Conservation (phyloP, 2,113 vertebrate genomes). For the Prunella himalayana region DNA sequence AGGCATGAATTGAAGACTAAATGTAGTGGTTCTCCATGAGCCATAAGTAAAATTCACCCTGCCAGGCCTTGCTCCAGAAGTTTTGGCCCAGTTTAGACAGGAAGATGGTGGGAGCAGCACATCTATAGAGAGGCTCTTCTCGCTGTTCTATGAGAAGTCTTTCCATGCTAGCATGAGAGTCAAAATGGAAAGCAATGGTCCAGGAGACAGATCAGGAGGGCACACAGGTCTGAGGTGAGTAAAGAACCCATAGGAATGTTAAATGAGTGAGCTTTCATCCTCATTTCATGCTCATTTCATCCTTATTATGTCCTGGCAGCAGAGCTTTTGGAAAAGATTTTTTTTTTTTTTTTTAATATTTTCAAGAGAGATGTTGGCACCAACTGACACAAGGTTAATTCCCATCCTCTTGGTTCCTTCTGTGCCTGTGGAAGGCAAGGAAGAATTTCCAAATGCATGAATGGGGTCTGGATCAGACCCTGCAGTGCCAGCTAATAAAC, state of each 20-base stretch:
- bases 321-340: not conserved
- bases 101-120: not conserved
- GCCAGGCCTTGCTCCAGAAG: not conserved
- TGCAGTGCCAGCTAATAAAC: not conserved
- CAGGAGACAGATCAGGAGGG: not conserved
- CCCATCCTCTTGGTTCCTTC: not conserved
- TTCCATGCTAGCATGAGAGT: not conserved
- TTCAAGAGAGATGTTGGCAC: not conserved
- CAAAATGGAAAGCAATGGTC: not conserved
- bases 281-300: no score
- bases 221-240: not conserved
- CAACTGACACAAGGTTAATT: rapidly evolving
- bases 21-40: not conserved
- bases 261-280: not conserved
- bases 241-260: not conserved
- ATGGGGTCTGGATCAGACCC: not conserved
- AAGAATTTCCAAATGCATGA: not conserved
- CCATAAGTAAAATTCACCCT: not conserved
- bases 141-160: not conserved
- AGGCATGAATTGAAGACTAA: not conserved
- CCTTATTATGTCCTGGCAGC: not conserved
- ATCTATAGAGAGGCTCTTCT: not conserved
- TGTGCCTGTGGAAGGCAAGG: not conserved
- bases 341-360: not conserved
- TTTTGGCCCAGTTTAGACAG: not conserved